Evolutionary conservation across 2,888 invertebrate genomes (phyloP).

Genomic region (Seira ritae): DNA sequence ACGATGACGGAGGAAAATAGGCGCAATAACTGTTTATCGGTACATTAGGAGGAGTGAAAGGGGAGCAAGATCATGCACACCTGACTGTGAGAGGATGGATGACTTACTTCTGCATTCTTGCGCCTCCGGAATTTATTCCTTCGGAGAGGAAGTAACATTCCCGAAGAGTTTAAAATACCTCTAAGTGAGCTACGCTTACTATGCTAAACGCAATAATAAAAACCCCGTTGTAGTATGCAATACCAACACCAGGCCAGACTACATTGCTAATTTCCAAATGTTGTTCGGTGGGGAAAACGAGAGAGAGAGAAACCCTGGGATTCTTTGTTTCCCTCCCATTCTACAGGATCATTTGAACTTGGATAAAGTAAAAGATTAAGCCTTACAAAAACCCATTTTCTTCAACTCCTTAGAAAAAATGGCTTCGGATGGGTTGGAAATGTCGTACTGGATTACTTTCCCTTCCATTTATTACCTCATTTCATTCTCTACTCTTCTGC

Average conservation of each 20-base stretch:
- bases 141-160: no score
- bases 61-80: neutral
- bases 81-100: neutral
- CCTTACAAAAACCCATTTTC: conserved; percentile 5
- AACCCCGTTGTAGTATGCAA: no score
- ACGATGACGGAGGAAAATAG: no score
- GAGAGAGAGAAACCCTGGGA: neutral
- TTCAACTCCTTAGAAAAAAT: neutral
- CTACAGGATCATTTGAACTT: neutral
- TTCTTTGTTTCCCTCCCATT: neutral
- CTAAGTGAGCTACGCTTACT: no score
- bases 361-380: neutral
- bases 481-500: conserved; percentile 19
- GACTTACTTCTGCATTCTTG: neutral
- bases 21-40: no score
- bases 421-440: conserved; percentile 24
- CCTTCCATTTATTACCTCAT: conserved; percentile 49
- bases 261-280: neutral
- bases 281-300: no score
- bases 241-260: no score
- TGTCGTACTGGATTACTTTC: conserved; percentile 59
- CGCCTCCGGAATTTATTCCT: no score
- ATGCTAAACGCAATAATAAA: no score
- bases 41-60: no score
- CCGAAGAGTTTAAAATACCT: no score